Evolutionary conservation across 2,113 vertebrate species (phyloP).

Genomic region (Tor tambroides): DNA sequence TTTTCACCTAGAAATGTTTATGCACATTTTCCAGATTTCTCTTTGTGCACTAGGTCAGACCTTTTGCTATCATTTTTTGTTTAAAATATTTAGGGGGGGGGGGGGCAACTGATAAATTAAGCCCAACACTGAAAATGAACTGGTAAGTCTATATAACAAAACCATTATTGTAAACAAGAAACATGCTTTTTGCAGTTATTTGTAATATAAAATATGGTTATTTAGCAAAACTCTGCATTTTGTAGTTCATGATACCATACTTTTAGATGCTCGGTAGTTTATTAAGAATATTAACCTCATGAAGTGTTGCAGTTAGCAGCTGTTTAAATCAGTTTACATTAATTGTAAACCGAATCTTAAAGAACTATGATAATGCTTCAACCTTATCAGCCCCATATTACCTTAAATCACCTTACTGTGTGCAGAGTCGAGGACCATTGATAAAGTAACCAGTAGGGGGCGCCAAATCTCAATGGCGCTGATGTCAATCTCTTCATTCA

Average conservation of each 20-base stretch:
- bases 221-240: neutral
- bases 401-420: neutral
- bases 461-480: slow-evolving; percentile 8
- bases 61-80: too few relatives aligned
- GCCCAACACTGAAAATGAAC: too few relatives aligned
- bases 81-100: too few relatives aligned
- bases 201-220: neutral
- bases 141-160: too few relatives aligned
- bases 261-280: neutral
- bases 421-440: neutral
- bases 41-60: too few relatives aligned
- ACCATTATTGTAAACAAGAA: too few relatives aligned
- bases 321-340: neutral
- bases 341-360: neutral
- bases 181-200: neutral
- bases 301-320: neutral
- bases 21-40: neutral
- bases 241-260: neutral
- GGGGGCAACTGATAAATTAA: too few relatives aligned
- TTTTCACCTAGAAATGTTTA: neutral
- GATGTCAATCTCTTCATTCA: neutral
- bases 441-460: slow-evolving; percentile 27
- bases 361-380: neutral
- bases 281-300: neutral
- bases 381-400: neutral